A percentile compares a stretch with the other conserved stretches of the same genome.
These are phyloP conservation scores for Sminthurinus aureus DNA, from an alignment of 2,888 invertebrate species.

Conservation along the genomic window DNA sequence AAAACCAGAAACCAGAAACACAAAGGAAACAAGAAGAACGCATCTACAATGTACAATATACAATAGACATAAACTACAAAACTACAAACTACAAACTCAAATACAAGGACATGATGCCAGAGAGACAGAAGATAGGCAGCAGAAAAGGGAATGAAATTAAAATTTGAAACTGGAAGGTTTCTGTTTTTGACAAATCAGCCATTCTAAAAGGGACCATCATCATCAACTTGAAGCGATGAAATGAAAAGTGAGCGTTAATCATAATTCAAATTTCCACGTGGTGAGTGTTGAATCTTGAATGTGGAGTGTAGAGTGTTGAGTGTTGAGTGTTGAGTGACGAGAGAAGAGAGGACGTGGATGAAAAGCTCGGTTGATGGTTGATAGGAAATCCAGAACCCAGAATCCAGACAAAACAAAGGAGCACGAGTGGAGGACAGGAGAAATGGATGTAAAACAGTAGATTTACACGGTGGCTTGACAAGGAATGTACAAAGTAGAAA, in stretches of 20 bases:
- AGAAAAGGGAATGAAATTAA: neutral
- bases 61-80: too few species aligned
- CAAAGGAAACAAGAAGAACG: neutral
- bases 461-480: too few species aligned
- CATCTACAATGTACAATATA: too few species aligned
- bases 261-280: constrained; percentile 14
- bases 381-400: too few species aligned
- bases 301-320: neutral
- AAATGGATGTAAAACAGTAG: too few species aligned
- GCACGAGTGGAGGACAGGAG: too few species aligned
- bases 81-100: too few species aligned
- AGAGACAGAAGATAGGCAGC: neutral
- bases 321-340: neutral
- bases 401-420: neutral
- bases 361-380: neutral
- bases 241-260: constrained; percentile 9
- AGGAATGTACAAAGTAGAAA: too few species aligned
- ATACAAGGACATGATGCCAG: neutral
- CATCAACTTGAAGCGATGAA: neutral
- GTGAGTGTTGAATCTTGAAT: neutral
- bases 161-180: neutral
- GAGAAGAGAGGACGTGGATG: neutral
- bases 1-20: neutral
- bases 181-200: constrained; percentile 34
- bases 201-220: constrained; percentile 8